phyloP scores from a whole-genome alignment of 2,113 vertebrate genomes.

The Apodemus sylvaticus region DNA sequence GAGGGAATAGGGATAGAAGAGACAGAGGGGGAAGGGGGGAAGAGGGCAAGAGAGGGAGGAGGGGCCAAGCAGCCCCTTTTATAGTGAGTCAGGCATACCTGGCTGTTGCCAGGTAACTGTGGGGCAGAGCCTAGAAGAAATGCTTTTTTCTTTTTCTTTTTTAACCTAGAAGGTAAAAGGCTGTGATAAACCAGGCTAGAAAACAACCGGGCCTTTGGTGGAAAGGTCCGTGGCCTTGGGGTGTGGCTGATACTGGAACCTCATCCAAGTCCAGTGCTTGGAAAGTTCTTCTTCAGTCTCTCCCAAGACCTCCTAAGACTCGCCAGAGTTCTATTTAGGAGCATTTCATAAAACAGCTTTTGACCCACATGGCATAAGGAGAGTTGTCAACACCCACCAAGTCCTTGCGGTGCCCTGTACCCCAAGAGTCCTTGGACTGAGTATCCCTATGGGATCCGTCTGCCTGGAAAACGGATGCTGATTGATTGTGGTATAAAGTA shows the following conservation, averaged over 20 bases:
- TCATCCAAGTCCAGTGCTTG: neutral
- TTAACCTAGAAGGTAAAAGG: neutral
- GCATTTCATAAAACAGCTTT: conserved; percentile 29
- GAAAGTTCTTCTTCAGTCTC: neutral
- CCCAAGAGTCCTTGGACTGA: neutral
- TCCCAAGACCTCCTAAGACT: neutral
- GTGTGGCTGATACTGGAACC: neutral
- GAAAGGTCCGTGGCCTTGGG: neutral
- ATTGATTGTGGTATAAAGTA: neutral
- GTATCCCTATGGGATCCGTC: neutral
- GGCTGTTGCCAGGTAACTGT: too few relatives aligned
- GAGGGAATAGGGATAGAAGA: too few relatives aligned
- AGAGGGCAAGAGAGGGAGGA: too few relatives aligned
- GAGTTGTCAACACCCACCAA: neutral
- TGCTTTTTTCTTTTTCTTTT: neutral
- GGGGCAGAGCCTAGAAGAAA: too few relatives aligned
- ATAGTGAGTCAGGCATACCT: too few relatives aligned
- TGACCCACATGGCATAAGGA: neutral
- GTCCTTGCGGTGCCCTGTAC: neutral
- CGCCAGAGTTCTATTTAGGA: conserved; percentile 25
- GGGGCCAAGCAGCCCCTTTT: too few relatives aligned
- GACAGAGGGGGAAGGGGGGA: too few relatives aligned
- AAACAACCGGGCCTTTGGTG: neutral
- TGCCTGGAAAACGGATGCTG: neutral
- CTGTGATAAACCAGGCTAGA: neutral